These are phyloP conservation scores for Troides aeacus DNA, from an alignment of 2,888 invertebrate species.

Conservation along the genomic window DNA sequence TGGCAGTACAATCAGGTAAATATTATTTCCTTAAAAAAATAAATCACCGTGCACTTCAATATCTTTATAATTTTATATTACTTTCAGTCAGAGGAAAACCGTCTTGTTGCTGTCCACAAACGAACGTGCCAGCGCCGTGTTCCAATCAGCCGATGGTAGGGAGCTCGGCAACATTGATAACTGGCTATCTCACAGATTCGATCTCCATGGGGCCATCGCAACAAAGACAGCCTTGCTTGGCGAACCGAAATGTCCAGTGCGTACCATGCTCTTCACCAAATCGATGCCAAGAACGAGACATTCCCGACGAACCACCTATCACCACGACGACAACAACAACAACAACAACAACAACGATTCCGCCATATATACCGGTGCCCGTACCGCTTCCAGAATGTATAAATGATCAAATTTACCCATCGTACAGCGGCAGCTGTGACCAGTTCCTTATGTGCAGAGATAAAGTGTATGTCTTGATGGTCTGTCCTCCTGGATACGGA, in stretches of 20 bases:
- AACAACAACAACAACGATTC: not conserved
- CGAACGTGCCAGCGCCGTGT: not conserved
- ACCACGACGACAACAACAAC: not conserved
- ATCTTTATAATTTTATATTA: not conserved
- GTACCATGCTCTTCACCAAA: not conserved
- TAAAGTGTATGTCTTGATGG: not conserved
- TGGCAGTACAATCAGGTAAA: slow-evolving; percentile 3
- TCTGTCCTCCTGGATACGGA: not conserved
- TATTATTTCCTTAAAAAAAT: not conserved
- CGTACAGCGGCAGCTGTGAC: slow-evolving; percentile 13
- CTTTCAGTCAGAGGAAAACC: not conserved
- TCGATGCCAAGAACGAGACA: not conserved
- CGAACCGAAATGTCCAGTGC: not conserved
- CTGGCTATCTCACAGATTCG: too few relatives aligned
- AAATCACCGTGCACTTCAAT: not conserved
- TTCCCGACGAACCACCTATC: not conserved
- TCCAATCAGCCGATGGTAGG: not conserved
- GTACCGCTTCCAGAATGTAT: not conserved
- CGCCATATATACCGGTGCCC: not conserved
- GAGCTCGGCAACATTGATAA: too few relatives aligned
- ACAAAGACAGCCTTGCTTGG: not conserved
- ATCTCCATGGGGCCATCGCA: not conserved
- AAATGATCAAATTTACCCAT: slow-evolving; percentile 21
- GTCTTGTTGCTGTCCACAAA: not conserved
- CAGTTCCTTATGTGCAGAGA: slow-evolving; percentile 55